These are phyloP conservation scores for Prietella phreatophila DNA, from an alignment of 2,113 vertebrate species.

Conservation along the genomic window DNA sequence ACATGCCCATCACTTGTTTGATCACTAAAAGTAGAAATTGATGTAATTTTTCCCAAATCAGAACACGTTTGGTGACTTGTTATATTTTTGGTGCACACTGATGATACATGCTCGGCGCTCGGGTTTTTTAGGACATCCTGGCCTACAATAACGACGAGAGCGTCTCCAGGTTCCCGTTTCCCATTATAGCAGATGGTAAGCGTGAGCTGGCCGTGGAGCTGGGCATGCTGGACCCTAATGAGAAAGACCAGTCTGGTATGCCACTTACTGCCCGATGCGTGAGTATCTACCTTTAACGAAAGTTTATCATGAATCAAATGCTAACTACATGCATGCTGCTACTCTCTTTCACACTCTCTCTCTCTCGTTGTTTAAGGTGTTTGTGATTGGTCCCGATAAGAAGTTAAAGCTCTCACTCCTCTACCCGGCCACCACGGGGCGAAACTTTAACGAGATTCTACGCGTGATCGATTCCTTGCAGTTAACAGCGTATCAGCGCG, in stretches of 20 bases:
- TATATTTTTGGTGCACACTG: not conserved
- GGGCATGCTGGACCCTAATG: slow-evolving; percentile 89
- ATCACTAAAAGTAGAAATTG: not conserved
- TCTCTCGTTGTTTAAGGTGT: slow-evolving; percentile 73
- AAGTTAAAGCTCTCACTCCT: slow-evolving; percentile 89
- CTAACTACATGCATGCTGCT: too few species aligned
- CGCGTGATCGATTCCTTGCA: slow-evolving; percentile 88
- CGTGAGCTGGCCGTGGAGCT: slow-evolving; percentile 82
- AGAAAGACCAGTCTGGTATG: slow-evolving; percentile 81
- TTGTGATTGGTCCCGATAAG: slow-evolving; percentile 90
- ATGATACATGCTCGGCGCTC: not conserved
- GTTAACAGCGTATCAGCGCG: slow-evolving; percentile 79
- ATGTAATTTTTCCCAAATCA: too few species aligned
- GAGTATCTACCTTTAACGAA: slow-evolving; percentile 44
- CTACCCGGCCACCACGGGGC: slow-evolving; percentile 89
- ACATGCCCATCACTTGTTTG: too few species aligned
- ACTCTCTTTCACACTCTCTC: not conserved
- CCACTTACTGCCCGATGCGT: slow-evolving; percentile 89
- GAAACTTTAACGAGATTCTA: slow-evolving; percentile 92
- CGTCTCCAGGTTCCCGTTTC: slow-evolving; percentile 79
- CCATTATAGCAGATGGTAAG: slow-evolving; percentile 86
- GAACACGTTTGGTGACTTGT: too few species aligned
- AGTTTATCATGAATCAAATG: not conserved
- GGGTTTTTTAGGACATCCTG: slow-evolving; percentile 81
- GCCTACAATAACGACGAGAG: slow-evolving; percentile 79